A percentile compares a stretch with the other conserved stretches of the same genome.
These are phyloP conservation scores for Mylabris sibirica DNA, from an alignment of 2,888 invertebrate species.

Conservation along the genomic window DNA sequence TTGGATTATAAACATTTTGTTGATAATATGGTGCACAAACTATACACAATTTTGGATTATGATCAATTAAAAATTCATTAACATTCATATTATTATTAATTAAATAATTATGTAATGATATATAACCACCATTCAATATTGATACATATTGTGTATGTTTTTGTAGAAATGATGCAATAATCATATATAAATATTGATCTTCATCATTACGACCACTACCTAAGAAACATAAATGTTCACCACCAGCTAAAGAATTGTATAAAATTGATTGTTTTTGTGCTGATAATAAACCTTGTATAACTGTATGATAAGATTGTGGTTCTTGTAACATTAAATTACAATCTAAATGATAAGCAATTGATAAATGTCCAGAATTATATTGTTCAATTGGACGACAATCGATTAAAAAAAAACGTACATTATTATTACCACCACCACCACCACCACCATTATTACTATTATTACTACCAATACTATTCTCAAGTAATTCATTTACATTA, in stretches of 20 bases:
- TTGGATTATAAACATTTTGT: conserved; percentile 43
- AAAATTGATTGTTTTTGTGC: conserved; percentile 89
- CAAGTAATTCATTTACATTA: conserved; percentile 91
- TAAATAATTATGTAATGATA: conserved; percentile 83
- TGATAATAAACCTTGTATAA: conserved; percentile 89
- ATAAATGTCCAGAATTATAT: conserved; percentile 95
- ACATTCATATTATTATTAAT: conserved; percentile 70
- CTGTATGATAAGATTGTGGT: conserved; percentile 92
- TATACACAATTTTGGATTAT: conserved; percentile 80
- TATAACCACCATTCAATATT: conserved; percentile 90
- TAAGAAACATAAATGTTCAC: conserved; percentile 90
- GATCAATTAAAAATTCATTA: conserved; percentile 83
- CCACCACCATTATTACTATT: conserved; percentile 48
- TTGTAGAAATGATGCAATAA: conserved; percentile 95
- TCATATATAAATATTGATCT: conserved; percentile 97
- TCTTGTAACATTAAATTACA: conserved; percentile 97
- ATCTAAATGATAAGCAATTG: conserved; percentile 97
- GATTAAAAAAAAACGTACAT: conserved; percentile 87
- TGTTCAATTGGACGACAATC: conserved; percentile 97
- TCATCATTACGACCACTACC: conserved; percentile 94
- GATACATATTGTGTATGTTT: conserved; percentile 93
- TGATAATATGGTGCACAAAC: conserved; percentile 72
- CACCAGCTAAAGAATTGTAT: conserved; percentile 84
- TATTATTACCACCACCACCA: conserved; percentile 69
- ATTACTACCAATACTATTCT: conserved; percentile 70